phyloP scores from a whole-genome alignment of 2,888 invertebrate species.

The Eretmocerus hayati region DNA sequence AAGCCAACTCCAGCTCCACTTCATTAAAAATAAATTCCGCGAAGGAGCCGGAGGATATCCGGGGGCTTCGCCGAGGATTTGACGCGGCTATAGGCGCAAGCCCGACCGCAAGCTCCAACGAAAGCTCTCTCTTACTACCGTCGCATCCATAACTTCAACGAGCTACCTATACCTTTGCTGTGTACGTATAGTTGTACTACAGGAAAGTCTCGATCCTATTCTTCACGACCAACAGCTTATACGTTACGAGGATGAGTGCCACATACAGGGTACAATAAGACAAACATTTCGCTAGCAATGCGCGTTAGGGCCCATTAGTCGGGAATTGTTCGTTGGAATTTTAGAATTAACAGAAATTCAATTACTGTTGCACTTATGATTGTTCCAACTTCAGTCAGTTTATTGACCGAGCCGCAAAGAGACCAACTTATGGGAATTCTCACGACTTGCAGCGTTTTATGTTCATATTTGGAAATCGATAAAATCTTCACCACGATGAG shows the following conservation, averaged over 20 bases:
- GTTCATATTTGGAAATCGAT: no score
- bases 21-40: constrained; percentile 53
- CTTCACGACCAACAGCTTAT: constrained; percentile 24
- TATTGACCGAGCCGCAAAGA: no score
- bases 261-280: no score
- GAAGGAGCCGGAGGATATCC: constrained; percentile 47
- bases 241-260: constrained; percentile 6
- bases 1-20: constrained; percentile 41
- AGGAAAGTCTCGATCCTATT: constrained; percentile 23
- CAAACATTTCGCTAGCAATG: no score
- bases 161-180: not conserved
- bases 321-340: no score
- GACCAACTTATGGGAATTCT: no score
- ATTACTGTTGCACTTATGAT: no score
- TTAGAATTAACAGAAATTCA: no score
- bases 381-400: no score
- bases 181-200: not conserved
- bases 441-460: no score
- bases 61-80: constrained; percentile 48
- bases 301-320: no score
- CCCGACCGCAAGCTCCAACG: not conserved
- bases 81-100: constrained; percentile 26
- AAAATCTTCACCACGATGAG: no score
- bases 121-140: not conserved
- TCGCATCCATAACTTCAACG: constrained; percentile 28